Evolutionary conservation across 2,888 invertebrate genomes (phyloP), one percentile per base, ranked within the genome.

Genomic region (Seira musarum): DNA sequence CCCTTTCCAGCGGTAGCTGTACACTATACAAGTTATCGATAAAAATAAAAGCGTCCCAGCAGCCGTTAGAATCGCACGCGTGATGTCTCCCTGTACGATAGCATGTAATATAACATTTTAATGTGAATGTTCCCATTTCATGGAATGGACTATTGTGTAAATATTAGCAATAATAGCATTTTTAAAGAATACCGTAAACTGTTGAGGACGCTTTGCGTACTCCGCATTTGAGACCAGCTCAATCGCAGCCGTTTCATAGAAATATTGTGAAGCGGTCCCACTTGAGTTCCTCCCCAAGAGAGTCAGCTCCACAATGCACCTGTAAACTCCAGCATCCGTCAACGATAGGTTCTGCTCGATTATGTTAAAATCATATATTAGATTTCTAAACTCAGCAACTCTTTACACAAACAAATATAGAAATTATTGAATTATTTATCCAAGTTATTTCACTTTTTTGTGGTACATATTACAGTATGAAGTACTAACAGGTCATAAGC

Each of bases 1-100:
- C n/a, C 46, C 19, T 17, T 35, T 73, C 73, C 73, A 73, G 1
- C 73, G 53, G 19, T 49, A 66, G 21, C 53, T 65, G 73, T 73
- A 65, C 0, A 73, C 57, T 13, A 30, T 53, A 30, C 73, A 73
- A 8, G 66, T 21, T 3, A 57, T 1, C 2, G 49, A 15, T 15
- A 73, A 66, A 13, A 73, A 25, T 10, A 73, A 8, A 57, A 66
- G 15, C 0, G 66, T 53, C 0, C 30, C 66, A 1, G 46, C 19
- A 1, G 65, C 73, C 2, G 73, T 53, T 8, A 21, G 13, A 49
- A 73, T 8, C 1, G 57, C 73, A 17, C 66, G 73, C 6, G 21
- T 13, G 10, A 67, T n/a, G 19, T 67, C 40, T 17, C 22, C 46
- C 67, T 67, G 67, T 17, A n/a, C n/a, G n/a, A 19, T 35, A 25